A percentile compares a stretch with the other conserved stretches of the same genome.
These are phyloP conservation scores for Diachasma alloeum DNA, from an alignment of 1,140 invertebrate species.

Conservation along the genomic window DNA sequence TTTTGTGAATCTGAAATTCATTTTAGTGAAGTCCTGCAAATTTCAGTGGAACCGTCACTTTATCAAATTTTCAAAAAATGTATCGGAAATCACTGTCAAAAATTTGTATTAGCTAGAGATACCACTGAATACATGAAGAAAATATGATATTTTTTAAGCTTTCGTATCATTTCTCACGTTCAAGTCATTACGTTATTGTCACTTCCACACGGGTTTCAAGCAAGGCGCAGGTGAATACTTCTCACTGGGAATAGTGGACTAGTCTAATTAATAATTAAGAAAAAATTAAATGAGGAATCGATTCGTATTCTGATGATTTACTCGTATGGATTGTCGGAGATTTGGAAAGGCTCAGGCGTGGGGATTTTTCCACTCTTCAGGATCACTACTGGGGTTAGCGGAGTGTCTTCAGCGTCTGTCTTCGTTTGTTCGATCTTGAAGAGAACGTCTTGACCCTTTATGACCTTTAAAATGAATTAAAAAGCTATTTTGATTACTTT, in stretches of 20 bases:
- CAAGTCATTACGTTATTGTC: no score
- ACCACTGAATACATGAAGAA: no score
- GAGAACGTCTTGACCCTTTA: conserved; percentile 83
- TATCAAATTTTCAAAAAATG: no score
- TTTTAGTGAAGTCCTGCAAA: no score
- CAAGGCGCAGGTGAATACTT: background rate
- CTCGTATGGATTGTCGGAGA: conserved; percentile 75
- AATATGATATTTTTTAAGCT: no score
- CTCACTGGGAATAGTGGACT: background rate
- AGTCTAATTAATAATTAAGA: background rate
- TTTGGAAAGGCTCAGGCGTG: conserved; percentile 69
- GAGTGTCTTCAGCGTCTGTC: conserved; percentile 78
- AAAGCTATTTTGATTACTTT: background rate
- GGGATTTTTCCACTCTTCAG: conserved; percentile 71
- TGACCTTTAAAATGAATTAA: conserved; percentile 64
- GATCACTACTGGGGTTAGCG: conserved; percentile 74
- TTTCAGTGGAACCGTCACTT: no score
- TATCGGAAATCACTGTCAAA: no score
- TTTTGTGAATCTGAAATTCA: no score
- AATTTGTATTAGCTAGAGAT: no score
- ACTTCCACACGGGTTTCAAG: no score
- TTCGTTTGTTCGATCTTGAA: conserved; percentile 84
- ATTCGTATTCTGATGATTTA: conserved; percentile 54
- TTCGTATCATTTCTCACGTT: no score
- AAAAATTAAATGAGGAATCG: background rate